Conservation (phyloP, 2,888 invertebrate genomes). For the Standfussiana lucernea region DNA sequence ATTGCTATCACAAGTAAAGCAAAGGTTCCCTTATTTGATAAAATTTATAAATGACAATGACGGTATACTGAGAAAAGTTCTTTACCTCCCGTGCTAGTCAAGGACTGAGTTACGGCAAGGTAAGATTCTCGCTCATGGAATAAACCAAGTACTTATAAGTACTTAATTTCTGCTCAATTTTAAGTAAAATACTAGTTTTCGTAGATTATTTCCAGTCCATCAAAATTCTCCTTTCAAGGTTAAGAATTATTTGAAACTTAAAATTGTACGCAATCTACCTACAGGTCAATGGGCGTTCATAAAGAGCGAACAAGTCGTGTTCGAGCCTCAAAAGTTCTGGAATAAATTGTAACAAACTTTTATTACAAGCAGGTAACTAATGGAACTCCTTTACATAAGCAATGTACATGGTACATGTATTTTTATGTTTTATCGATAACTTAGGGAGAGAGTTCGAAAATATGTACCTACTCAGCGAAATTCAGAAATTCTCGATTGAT, state of each 20-base stretch:
- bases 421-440: slow-evolving; percentile 35
- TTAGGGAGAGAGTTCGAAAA: slow-evolving; percentile 14
- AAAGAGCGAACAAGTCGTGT: slow-evolving; percentile 3
- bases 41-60: too few relatives aligned
- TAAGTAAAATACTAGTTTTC: background rate
- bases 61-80: too few relatives aligned
- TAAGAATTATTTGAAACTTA: background rate
- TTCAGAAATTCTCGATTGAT: background rate
- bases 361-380: slow-evolving; percentile 33
- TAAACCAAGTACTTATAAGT: too few relatives aligned
- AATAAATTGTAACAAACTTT: slow-evolving; percentile 47
- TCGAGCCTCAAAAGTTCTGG: slow-evolving; percentile 28
- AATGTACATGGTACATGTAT: slow-evolving; percentile 16
- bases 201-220: background rate
- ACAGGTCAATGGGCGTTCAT: slow-evolving; percentile 1
- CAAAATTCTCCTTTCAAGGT: background rate
- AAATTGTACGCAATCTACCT: background rate
- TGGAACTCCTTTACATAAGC: slow-evolving; percentile 33
- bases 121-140: too few relatives aligned
- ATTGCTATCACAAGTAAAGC: too few relatives aligned
- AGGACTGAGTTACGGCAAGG: too few relatives aligned
- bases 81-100: too few relatives aligned
- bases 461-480: background rate
- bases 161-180: background rate
- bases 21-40: too few relatives aligned